Evolutionary conservation across 2,113 vertebrate genomes (phyloP).

Genomic region (Ceuthmochares aereus): DNA sequence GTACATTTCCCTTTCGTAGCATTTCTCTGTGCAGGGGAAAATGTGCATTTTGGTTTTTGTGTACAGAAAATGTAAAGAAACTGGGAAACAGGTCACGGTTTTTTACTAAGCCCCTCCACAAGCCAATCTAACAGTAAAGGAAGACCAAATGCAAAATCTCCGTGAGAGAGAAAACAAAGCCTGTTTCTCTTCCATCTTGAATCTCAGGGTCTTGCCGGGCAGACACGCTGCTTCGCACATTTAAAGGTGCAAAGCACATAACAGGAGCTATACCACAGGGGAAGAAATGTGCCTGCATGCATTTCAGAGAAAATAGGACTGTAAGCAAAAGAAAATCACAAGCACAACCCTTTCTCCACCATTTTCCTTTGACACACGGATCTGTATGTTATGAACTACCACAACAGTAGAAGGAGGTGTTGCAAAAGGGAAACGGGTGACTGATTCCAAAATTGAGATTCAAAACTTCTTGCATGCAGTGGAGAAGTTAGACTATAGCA

Average conservation of each 20-base stretch:
- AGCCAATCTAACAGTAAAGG: background rate
- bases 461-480: background rate
- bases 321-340: background rate
- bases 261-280: background rate
- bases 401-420: background rate
- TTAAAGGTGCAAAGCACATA: constrained; percentile 62
- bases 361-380: rapidly evolving
- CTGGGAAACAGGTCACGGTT: background rate
- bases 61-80: background rate
- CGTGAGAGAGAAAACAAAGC: constrained; percentile 54
- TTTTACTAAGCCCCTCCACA: background rate
- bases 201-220: constrained; percentile 39
- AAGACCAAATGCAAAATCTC: constrained; percentile 25
- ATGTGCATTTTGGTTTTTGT: background rate
- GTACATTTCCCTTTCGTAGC: background rate
- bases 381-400: background rate
- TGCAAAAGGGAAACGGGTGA: background rate
- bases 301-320: background rate
- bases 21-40: background rate
- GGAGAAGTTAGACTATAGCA: background rate
- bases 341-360: background rate
- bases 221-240: constrained; percentile 2
- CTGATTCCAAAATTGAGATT: background rate
- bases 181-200: constrained; percentile 41
- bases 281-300: background rate